These are phyloP conservation scores for Cephus pygmeus DNA, from an alignment of 2,888 invertebrate genomes.

Conservation along the genomic window DNA sequence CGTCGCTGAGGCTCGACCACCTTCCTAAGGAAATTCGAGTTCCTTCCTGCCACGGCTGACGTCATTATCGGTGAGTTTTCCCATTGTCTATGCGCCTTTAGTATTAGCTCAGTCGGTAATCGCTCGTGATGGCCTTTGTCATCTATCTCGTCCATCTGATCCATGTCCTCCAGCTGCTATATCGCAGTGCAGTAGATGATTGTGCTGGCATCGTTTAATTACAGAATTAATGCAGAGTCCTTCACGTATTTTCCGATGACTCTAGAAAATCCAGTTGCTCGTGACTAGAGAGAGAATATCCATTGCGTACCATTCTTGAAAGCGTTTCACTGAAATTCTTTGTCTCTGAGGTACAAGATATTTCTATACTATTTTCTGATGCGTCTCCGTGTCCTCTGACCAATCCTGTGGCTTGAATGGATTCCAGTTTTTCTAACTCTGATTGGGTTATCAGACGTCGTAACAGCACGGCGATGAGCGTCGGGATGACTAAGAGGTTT, in stretches of 20 bases:
- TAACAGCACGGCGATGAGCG: background rate
- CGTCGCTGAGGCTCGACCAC: background rate
- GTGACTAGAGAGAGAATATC: background rate
- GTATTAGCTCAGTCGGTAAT: background rate
- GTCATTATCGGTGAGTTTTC: conserved; percentile 59
- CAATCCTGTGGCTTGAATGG: background rate
- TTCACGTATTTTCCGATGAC: background rate
- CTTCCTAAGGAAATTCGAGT: conserved; percentile 48
- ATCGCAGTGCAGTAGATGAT: background rate
- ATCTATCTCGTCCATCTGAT: background rate
- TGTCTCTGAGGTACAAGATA: no score
- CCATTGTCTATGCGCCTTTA: background rate
- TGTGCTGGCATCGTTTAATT: background rate
- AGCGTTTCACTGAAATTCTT: background rate
- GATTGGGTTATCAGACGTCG: background rate
- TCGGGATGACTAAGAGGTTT: background rate
- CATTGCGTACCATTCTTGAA: background rate
- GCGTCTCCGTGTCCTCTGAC: background rate
- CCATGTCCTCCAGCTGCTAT: background rate
- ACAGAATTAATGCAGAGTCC: background rate
- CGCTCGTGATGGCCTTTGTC: background rate
- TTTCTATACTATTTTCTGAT: no score
- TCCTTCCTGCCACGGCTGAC: conserved; percentile 59
- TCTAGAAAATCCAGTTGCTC: background rate
- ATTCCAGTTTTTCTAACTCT: background rate